Evolutionary conservation across 2,113 vertebrate genomes (phyloP).

Genomic region (Eurypyga helias): DNA sequence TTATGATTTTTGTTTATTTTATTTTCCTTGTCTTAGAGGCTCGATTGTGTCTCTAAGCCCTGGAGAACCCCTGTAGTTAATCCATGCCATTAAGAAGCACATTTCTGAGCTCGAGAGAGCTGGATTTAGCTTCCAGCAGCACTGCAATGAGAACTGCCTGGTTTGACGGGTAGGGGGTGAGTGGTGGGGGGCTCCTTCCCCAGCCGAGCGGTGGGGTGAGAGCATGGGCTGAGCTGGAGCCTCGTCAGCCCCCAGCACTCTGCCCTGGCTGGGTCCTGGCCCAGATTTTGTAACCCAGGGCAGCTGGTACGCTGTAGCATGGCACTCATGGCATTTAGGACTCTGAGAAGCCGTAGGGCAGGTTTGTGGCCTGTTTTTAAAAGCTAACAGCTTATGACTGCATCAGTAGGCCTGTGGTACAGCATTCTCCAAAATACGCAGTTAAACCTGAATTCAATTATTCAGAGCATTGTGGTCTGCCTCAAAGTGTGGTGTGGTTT

Average conservation of each 20-base stretch:
- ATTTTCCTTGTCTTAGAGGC: neutral
- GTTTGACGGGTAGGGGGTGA: neutral
- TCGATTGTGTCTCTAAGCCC: neutral
- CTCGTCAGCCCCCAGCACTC: accelerated
- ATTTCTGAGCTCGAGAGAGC: neutral
- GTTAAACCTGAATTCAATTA: neutral
- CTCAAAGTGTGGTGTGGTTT: accelerated
- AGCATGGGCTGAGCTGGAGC: accelerated
- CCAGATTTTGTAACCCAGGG: accelerated
- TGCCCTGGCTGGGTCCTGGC: neutral
- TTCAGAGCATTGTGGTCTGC: neutral
- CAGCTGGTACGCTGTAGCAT: accelerated
- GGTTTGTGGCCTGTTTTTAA: neutral
- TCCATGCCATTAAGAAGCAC: neutral
- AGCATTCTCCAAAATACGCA: neutral
- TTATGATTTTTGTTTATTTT: neutral
- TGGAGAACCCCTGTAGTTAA: neutral
- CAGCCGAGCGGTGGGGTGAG: accelerated
- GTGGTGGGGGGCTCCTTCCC: neutral
- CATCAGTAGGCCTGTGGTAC: neutral
- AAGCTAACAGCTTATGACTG: neutral
- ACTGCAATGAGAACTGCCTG: accelerated
- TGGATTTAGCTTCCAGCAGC: neutral
- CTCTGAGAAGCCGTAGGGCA: neutral
- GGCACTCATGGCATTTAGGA: neutral